Conservation (phyloP, 2,797 vertebrate species). For the Sebastolobus altivelis region DNA sequence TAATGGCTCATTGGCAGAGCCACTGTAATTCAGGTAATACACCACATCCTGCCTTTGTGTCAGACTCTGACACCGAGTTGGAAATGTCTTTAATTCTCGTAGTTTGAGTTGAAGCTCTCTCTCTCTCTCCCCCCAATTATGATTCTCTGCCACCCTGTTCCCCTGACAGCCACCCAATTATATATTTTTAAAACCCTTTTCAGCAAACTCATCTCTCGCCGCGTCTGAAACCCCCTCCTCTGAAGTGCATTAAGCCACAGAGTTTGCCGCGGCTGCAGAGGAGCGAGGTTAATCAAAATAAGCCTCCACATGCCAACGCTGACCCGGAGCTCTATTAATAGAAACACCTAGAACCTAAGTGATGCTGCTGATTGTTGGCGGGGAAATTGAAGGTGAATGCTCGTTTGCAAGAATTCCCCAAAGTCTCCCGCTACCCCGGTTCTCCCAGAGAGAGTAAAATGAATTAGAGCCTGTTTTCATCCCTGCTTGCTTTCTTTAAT, state of each 20-base stretch:
- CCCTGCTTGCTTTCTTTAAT: constrained; percentile 83
- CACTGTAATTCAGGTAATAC: constrained; percentile 42
- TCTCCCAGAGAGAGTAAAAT: constrained; percentile 71
- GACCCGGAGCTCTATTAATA: constrained; percentile 66
- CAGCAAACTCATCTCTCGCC: constrained; percentile 38
- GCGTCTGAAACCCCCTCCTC: constrained; percentile 26
- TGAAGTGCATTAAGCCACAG: constrained; percentile 51
- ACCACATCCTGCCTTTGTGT: constrained; percentile 30
- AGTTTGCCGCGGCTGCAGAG: constrained; percentile 48
- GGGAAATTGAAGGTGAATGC: constrained; percentile 61
- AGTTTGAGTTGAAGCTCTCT: constrained; percentile 39
- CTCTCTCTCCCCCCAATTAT: constrained; percentile 37
- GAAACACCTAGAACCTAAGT: constrained; percentile 57
- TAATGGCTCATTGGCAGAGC: constrained; percentile 45
- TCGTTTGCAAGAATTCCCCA: constrained; percentile 61
- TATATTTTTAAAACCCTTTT: constrained; percentile 57
- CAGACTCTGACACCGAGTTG: constrained; percentile 38
- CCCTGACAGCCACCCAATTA: constrained; percentile 73
- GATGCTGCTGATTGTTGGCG: constrained; percentile 56
- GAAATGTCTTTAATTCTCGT: constrained; percentile 59
- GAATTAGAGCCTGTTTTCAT: constrained; percentile 82
- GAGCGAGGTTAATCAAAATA: constrained; percentile 64
- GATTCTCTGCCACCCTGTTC: constrained; percentile 30
- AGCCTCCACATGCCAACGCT: constrained; percentile 46
- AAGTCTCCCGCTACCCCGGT: constrained; percentile 41